Evolutionary conservation across 2,888 invertebrate genomes (phyloP).

Genomic region (Mechanitis messenoides): DNA sequence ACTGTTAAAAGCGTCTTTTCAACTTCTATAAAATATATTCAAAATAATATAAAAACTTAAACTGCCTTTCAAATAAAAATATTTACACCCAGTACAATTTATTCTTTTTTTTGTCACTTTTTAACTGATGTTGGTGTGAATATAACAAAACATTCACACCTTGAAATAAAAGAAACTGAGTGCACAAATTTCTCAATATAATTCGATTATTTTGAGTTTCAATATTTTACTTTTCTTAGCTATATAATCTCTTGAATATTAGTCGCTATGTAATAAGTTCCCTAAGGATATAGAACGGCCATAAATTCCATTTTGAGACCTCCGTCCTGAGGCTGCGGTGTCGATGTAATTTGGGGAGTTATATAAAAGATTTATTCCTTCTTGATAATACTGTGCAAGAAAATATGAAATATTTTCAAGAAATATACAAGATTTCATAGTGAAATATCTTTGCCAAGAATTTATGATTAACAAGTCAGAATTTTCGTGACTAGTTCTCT

Average conservation of each 20-base stretch:
- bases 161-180: too few relatives aligned
- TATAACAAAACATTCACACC: too few relatives aligned
- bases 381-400: not conserved
- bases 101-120: too few relatives aligned
- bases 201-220: constrained; percentile 10
- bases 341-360: constrained; percentile 21
- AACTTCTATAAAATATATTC: not conserved
- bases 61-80: too few relatives aligned
- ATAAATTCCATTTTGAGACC: constrained; percentile 60
- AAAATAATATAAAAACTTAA: too few relatives aligned
- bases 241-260: constrained; percentile 16
- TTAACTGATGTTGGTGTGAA: too few relatives aligned
- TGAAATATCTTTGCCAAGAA: not conserved
- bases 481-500: not conserved
- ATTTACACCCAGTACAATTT: too few relatives aligned
- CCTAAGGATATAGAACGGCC: constrained; percentile 56
- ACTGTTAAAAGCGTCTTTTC: not conserved
- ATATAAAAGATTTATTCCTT: not conserved
- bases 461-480: not conserved
- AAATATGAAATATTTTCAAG: not conserved
- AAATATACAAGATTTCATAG: not conserved
- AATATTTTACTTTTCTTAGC: constrained; percentile 35
- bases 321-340: constrained; percentile 37
- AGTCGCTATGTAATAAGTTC: constrained; percentile 51
- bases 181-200: too few relatives aligned